Percentiles rank a stretch among this genome's conserved stretches.
Conservation (phyloP, 2,113 vertebrate species). For the Phrynocephalus versicolor region DNA sequence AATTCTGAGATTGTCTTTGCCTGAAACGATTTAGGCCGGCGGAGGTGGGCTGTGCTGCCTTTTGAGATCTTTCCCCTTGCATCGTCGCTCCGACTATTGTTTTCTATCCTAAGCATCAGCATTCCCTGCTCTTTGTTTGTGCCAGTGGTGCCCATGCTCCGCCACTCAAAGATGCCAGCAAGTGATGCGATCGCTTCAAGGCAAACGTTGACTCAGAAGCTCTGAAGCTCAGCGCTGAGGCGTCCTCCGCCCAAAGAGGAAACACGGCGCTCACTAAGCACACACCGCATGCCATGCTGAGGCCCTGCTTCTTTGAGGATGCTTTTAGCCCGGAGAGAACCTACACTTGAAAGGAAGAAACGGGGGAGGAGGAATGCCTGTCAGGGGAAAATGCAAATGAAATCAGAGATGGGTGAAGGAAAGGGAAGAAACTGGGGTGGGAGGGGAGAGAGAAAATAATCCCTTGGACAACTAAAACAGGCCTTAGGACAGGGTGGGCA, state of each 20-base stretch:
- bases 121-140: slow-evolving; percentile 4
- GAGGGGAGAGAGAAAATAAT: slow-evolving; percentile 29
- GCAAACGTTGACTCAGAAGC: slow-evolving; percentile 68
- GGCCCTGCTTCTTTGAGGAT: neutral
- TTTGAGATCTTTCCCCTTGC: slow-evolving; percentile 11
- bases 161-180: slow-evolving; percentile 56
- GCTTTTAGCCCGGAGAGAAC: slow-evolving; percentile 18
- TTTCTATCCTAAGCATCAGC: slow-evolving; percentile 43
- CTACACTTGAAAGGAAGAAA: slow-evolving; percentile 38
- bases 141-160: slow-evolving; percentile 52
- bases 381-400: neutral
- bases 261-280: slow-evolving; percentile 59
- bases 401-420: slow-evolving; percentile 2
- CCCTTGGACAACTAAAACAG: slow-evolving; percentile 47
- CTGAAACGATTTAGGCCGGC: neutral
- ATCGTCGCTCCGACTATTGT: slow-evolving; percentile 11
- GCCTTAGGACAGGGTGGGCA: slow-evolving; percentile 25
- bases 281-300: slow-evolving; percentile 44
- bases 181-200: slow-evolving; percentile 48
- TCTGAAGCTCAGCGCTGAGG: slow-evolving; percentile 61
- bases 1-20: slow-evolving; percentile 43
- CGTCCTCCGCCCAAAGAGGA: slow-evolving; percentile 61
- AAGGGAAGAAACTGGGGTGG: slow-evolving; percentile 5
- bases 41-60: neutral
- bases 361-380: neutral